Conservation (phyloP, 1,140 invertebrate species). For the Eupristina koningsbergeri region DNA sequence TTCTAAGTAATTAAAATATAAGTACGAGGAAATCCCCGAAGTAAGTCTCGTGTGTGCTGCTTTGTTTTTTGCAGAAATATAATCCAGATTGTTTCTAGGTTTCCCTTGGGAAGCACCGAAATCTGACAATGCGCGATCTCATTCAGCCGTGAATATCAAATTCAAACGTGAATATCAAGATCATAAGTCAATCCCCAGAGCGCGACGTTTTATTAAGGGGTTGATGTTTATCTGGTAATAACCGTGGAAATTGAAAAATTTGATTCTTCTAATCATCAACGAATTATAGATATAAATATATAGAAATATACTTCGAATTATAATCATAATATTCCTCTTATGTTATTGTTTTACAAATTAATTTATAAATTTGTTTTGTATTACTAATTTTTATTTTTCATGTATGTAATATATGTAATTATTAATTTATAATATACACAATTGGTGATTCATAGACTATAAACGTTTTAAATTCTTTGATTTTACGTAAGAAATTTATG, state of each 20-base stretch:
- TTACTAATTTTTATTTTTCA: too few species aligned
- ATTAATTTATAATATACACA: too few species aligned
- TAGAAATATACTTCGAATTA: too few species aligned
- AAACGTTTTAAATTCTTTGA: too few species aligned
- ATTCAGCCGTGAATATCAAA: conserved; percentile 57
- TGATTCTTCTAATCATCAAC: background rate
- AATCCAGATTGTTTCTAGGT: conserved; percentile 11
- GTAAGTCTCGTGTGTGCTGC: background rate
- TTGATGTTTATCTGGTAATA: conserved; percentile 63
- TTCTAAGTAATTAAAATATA: conserved; percentile 65
- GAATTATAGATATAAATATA: conserved; percentile 16
- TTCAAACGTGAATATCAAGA: conserved; percentile 46
- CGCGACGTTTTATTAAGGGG: conserved; percentile 3
- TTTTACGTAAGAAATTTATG: too few species aligned
- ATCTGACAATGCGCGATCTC: conserved; percentile 14
- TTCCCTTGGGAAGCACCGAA: background rate
- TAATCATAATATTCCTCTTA: background rate
- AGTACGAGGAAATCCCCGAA: conserved; percentile 15
- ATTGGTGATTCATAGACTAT: too few species aligned
- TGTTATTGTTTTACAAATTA: too few species aligned
- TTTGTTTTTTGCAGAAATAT: conserved; percentile 43
- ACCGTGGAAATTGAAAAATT: conserved; percentile 58
- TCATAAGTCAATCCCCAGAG: background rate
- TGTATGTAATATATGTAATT: too few species aligned
- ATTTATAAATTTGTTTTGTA: too few species aligned